Evolutionary conservation across 2,888 invertebrate species (phyloP).

Genomic region (Scaptomyza polygonia): DNA sequence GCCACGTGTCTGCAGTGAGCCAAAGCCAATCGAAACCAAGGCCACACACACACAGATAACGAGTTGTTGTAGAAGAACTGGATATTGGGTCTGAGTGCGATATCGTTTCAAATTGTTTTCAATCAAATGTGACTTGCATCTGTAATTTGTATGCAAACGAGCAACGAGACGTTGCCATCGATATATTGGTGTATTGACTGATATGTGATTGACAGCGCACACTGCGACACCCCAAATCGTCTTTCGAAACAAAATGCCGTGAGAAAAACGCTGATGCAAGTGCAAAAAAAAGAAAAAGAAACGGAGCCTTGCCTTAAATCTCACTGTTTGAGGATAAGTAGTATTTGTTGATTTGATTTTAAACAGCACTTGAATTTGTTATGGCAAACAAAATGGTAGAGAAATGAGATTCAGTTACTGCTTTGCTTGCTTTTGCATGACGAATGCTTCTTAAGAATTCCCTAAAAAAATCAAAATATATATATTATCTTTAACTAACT

Average conservation of each 20-base stretch:
- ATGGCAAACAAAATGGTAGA: not conserved
- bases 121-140: slow-evolving; percentile 79
- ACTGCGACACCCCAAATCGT: slow-evolving; percentile 4
- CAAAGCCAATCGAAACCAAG: slow-evolving; percentile 15
- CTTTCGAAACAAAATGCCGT: slow-evolving; percentile 27
- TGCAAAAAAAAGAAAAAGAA: slow-evolving; percentile 1
- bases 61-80: not conserved
- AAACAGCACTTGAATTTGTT: slow-evolving; percentile 32
- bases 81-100: slow-evolving; percentile 32
- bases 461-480: no score
- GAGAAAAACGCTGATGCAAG: slow-evolving; percentile 55
- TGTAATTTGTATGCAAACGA: slow-evolving; percentile 77
- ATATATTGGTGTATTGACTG: slow-evolving; percentile 48
- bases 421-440: not conserved
- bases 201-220: slow-evolving; percentile 65
- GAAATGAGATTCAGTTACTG: slow-evolving; percentile 4
- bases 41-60: slow-evolving; percentile 23
- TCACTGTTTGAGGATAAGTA: slow-evolving; percentile 6
- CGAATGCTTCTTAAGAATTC: not conserved
- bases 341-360: slow-evolving; percentile 51
- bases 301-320: slow-evolving; percentile 8
- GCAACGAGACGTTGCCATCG: slow-evolving; percentile 14
- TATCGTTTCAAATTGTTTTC: slow-evolving; percentile 79
- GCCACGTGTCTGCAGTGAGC: slow-evolving; percentile 25
- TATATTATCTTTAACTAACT: no score